These are phyloP conservation scores for Tetanocera ferruginea DNA, from an alignment of 2,888 invertebrate species.

Conservation along the genomic window DNA sequence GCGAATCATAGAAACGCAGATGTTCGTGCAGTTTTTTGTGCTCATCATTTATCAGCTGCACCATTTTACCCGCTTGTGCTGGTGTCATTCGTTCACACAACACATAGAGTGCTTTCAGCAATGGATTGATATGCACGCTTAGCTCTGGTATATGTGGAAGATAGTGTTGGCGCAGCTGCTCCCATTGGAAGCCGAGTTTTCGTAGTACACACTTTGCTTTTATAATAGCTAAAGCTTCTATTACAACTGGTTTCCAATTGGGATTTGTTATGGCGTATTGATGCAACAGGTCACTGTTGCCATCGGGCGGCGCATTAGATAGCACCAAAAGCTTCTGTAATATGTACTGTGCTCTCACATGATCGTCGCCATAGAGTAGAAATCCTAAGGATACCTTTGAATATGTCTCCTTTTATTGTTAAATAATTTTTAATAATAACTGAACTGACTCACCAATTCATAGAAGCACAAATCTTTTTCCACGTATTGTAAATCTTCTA, in stretches of 20 bases:
- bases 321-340: constrained; percentile 55
- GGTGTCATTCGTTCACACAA: constrained; percentile 69
- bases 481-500: constrained; percentile 65
- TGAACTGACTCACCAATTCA: constrained; percentile 67
- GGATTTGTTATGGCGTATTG: constrained; percentile 59
- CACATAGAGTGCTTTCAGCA: constrained; percentile 70
- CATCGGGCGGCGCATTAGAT: constrained; percentile 28
- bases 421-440: neutral
- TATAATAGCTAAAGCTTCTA: constrained; percentile 73
- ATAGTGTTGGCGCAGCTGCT: constrained; percentile 60
- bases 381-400: constrained; percentile 63
- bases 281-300: constrained; percentile 49
- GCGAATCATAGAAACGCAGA: constrained; percentile 59
- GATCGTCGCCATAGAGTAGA: constrained; percentile 62
- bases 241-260: constrained; percentile 70
- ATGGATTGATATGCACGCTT: constrained; percentile 66
- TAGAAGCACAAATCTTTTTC: constrained; percentile 70
- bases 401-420: neutral
- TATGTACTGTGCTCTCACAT: constrained; percentile 55
- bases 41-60: constrained; percentile 54
- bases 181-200: constrained; percentile 65
- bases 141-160: constrained; percentile 66
- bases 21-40: constrained; percentile 50
- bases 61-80: constrained; percentile 57
- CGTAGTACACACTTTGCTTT: constrained; percentile 63